A percentile compares a stretch with the other conserved stretches of the same genome.
Conservation (phyloP, 2,113 vertebrate genomes). For the Trematocara unimaculatum region DNA sequence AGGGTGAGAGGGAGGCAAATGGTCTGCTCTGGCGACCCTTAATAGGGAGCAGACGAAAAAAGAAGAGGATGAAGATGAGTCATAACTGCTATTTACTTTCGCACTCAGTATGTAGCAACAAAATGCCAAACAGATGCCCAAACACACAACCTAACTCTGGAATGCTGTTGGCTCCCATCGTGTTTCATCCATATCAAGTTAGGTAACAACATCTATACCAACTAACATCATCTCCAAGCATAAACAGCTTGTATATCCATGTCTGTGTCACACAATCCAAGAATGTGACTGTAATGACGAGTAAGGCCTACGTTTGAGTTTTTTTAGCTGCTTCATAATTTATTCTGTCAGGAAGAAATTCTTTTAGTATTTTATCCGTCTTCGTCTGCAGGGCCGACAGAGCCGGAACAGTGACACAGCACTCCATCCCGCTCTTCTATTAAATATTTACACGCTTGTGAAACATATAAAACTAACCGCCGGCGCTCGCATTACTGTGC, state of each 20-base stretch:
- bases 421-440: constrained; percentile 54
- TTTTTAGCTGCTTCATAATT: constrained; percentile 36
- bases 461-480: constrained; percentile 70
- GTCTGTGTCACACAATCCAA: constrained; percentile 33
- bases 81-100: not conserved
- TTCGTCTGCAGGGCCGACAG: constrained; percentile 32
- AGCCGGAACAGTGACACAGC: constrained; percentile 57
- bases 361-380: not conserved
- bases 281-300: constrained; percentile 1
- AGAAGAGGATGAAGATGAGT: not conserved
- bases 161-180: constrained; percentile 27
- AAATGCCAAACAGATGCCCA: constrained; percentile 11
- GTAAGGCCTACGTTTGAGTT: constrained; percentile 14
- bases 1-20: not conserved
- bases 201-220: constrained; percentile 35
- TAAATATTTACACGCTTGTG: constrained; percentile 75
- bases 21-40: not conserved
- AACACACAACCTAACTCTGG: constrained; percentile 25
- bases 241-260: constrained; percentile 50
- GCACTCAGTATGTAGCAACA: not conserved
- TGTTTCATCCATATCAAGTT: constrained; percentile 40
- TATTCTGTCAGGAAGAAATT: constrained; percentile 38
- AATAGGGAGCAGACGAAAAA: not conserved
- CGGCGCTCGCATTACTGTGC: constrained; percentile 43
- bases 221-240: constrained; percentile 37